phyloP scores from a whole-genome alignment of 2,888 invertebrate genomes.

The Lasioglossum pauxillum region DNA sequence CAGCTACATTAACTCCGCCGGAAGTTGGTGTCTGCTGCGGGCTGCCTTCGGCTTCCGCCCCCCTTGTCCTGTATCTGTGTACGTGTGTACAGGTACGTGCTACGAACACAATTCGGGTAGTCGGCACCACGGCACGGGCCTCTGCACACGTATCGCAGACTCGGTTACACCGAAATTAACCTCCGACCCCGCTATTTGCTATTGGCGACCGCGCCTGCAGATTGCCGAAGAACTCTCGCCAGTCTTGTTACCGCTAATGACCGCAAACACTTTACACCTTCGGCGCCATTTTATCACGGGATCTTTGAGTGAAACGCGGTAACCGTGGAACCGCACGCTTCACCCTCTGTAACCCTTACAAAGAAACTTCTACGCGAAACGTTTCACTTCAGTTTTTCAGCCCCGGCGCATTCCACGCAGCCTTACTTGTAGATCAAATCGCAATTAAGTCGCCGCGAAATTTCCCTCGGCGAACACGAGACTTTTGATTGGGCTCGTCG shows the following conservation, averaged over 20 bases:
- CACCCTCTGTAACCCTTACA: background rate
- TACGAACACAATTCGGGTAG: background rate
- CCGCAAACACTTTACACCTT: background rate
- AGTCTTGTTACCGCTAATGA: constrained; percentile 1
- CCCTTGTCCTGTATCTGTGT: background rate
- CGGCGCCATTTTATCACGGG: background rate
- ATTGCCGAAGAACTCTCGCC: constrained; percentile 22
- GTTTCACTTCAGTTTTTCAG: background rate
- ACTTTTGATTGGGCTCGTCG: background rate
- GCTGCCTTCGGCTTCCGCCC: background rate
- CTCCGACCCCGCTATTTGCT: constrained; percentile 33
- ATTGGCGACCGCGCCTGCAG: background rate
- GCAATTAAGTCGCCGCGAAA: background rate
- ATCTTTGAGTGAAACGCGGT: background rate
- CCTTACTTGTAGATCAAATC: background rate
- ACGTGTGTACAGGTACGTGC: constrained; percentile 1
- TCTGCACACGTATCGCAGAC: constrained; percentile 15
- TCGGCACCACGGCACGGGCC: background rate
- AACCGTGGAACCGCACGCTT: background rate
- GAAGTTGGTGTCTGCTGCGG: constrained; percentile 65
- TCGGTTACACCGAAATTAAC: constrained; percentile 49
- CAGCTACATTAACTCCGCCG: constrained; percentile 70
- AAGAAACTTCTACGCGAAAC: background rate
- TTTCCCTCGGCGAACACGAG: background rate
- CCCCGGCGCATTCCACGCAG: background rate